Conservation (phyloP, 2,113 vertebrate genomes). For the Spheniscus mendiculus region DNA sequence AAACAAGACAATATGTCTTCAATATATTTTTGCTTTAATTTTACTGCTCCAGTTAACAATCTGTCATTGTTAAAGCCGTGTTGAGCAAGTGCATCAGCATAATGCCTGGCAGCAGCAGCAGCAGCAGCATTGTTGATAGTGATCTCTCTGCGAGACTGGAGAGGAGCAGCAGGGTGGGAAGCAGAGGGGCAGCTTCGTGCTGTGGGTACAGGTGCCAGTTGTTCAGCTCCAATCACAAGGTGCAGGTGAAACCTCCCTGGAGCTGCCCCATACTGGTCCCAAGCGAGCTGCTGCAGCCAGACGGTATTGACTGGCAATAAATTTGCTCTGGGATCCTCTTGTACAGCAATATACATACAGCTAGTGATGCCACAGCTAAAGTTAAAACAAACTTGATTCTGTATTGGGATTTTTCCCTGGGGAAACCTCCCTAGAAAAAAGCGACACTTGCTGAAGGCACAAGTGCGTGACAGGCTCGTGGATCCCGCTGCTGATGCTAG, state of each 20-base stretch:
- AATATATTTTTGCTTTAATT: neutral
- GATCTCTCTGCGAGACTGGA: fast-evolving
- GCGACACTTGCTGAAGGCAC: neutral
- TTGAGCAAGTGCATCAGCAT: neutral
- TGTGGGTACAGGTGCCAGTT: neutral
- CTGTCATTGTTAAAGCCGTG: neutral
- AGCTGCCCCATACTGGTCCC: fast-evolving
- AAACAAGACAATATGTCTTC: neutral
- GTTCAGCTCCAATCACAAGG: too few relatives aligned
- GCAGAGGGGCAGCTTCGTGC: neutral
- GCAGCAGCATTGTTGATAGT: neutral
- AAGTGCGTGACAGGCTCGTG: too few relatives aligned
- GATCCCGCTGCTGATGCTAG: neutral
- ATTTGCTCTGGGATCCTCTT: too few relatives aligned
- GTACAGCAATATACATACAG: neutral
- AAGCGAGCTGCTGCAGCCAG: neutral
- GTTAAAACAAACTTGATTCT: neutral
- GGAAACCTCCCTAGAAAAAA: neutral
- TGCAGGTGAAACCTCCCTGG: neutral
- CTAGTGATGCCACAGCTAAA: neutral
- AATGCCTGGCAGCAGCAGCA: neutral
- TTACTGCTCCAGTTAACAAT: neutral
- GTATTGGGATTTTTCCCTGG: neutral
- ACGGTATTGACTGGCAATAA: fast-evolving
- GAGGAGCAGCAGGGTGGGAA: neutral